These are phyloP conservation scores for Esox masquinongy DNA, from an alignment of 2,797 vertebrate genomes.

Conservation along the genomic window DNA sequence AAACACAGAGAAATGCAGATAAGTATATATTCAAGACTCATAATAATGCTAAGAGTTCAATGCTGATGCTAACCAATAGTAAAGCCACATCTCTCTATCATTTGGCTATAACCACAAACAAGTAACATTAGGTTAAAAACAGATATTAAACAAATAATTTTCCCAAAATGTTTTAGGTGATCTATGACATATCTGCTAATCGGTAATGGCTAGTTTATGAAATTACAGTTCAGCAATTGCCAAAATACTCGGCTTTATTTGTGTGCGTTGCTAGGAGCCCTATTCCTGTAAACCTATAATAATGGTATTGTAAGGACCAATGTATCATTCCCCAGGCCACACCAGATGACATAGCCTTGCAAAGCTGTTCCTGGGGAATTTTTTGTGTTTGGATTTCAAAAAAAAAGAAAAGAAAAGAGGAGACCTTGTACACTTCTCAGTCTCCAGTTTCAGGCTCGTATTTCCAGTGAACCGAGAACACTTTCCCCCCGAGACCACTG, in stretches of 20 bases:
- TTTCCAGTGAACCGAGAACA: conserved; percentile 4
- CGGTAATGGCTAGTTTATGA: not conserved
- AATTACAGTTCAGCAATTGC: not conserved
- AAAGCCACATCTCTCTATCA: not conserved
- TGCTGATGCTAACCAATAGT: not conserved
- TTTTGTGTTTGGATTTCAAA: conserved; percentile 1
- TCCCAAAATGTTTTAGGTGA: not conserved
- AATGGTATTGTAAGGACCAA: conserved; percentile 11
- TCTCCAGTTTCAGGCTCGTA: not conserved
- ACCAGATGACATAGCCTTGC: conserved; percentile 2
- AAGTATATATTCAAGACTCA: too few relatives aligned
- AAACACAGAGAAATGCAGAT: too few relatives aligned
- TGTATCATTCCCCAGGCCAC: not conserved
- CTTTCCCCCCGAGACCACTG: not conserved
- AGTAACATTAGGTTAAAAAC: not conserved
- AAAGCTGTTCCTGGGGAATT: not conserved
- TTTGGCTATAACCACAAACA: not conserved
- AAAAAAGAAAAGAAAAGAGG: not conserved
- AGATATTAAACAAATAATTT: not conserved
- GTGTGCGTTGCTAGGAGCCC: conserved; percentile 5
- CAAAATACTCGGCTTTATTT: not conserved
- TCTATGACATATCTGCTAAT: not conserved
- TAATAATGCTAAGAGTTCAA: too few relatives aligned
- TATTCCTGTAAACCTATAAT: conserved; percentile 2
- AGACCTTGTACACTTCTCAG: not conserved